Percentiles rank a stretch among this genome's conserved stretches.
These are phyloP conservation scores for Proteles cristata DNA, from an alignment of 2,113 vertebrate genomes.

Conservation along the genomic window DNA sequence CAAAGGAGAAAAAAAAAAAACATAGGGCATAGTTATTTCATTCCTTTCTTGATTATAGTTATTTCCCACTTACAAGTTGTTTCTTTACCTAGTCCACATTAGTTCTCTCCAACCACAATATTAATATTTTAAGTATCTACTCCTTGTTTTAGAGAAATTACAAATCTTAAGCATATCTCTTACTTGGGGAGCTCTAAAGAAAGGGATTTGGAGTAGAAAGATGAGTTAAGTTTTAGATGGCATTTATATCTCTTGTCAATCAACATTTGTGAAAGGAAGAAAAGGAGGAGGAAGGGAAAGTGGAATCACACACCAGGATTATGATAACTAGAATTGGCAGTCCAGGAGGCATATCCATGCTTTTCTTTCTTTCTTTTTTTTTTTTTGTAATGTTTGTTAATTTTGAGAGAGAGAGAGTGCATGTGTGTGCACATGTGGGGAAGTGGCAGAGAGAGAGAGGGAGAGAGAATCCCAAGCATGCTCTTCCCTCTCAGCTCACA, in stretches of 20 bases:
- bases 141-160: slow-evolving; percentile 18
- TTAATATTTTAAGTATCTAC: slow-evolving; percentile 2
- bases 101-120: neutral
- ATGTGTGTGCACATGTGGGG: too few relatives aligned
- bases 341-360: neutral
- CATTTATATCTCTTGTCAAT: neutral
- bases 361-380: neutral
- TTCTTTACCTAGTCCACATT: neutral
- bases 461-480: too few relatives aligned
- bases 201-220: neutral
- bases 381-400: too few relatives aligned
- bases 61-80: neutral
- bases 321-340: neutral
- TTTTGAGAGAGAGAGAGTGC: too few relatives aligned
- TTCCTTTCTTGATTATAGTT: neutral
- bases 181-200: neutral
- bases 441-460: too few relatives aligned
- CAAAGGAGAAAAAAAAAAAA: neutral
- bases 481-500: too few relatives aligned
- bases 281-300: neutral
- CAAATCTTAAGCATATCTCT: neutral
- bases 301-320: neutral
- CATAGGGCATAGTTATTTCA: slow-evolving; percentile 9
- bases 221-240: neutral
- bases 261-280: neutral